Base-by-base conservation (phyloP, 2,888 invertebrate species). In the Apodemia duryi region DNA sequence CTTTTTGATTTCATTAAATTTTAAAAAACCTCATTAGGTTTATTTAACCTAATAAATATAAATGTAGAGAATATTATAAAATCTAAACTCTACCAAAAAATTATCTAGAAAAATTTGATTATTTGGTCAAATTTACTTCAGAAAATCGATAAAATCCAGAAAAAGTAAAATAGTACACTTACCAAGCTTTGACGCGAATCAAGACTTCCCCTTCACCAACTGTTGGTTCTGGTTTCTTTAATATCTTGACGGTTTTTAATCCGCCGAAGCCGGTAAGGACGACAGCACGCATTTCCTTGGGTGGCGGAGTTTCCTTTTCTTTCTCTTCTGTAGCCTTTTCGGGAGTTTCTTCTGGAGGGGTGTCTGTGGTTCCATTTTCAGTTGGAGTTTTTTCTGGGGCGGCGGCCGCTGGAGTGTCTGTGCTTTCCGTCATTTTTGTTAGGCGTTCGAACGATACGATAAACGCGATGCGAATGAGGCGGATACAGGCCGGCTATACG, bases 241-340 rank as follows among this genome's bases (percentile, higher is more conserved):
- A 93, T 73, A 96, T 95, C 91, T 97, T 97, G 75, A 97, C 95
- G 81, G 95, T 95, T 86, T 97, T 97, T 70, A 97, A 92, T 60
- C 97, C 97, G 54, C 97, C 97, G 87, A 97, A 97, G 77, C 96
- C 96, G 72, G 95, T 96, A 74, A 97, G 94, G 71, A 97, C 95
- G 75, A 97, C 95, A 66, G 96, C 96, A 80, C 96, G 94, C 96
- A 97, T 97, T 91, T 97, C 96, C 86, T 96, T 96, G 73, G 95
- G 95, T 73, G 94, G 93, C 63, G 91, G 90, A 65, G 84, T 82
- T 79, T 92, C 93, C 74, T 92, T 93, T 73, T 93, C 93, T 70
- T 92, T 93, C 71, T 93, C 93, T 68, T 93, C 92, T 67, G 88
- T 90, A 35, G 91, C 88, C 77, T 92, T 92, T 70, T 93, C 93